These are phyloP conservation scores for Encarsia formosa DNA, from an alignment of 2,888 invertebrate genomes.

Conservation along the genomic window DNA sequence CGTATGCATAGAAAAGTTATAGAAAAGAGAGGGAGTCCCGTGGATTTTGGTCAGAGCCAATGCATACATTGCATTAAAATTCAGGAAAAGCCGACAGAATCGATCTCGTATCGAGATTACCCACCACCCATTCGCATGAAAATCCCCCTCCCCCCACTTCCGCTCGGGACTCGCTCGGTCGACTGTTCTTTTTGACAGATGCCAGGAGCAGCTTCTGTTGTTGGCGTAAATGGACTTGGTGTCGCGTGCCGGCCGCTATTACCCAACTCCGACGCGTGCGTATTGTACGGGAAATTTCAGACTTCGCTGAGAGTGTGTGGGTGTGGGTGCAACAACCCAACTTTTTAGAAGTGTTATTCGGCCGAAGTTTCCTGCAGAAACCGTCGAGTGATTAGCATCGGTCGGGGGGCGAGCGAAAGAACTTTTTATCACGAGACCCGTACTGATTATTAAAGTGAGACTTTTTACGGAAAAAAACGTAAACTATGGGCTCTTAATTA, in stretches of 20 bases:
- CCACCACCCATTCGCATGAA: neutral
- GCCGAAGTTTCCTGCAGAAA: no score
- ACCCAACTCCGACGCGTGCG: constrained; percentile 12
- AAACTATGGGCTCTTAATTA: no score
- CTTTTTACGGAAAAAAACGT: no score
- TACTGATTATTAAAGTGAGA: no score
- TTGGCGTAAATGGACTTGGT: constrained; percentile 30
- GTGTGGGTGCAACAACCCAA: no score
- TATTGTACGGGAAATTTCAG: no score
- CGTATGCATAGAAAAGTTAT: constrained; percentile 35
- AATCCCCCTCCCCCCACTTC: constrained; percentile 17
- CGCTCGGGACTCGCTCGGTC: constrained; percentile 5
- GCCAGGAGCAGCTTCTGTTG: constrained; percentile 21
- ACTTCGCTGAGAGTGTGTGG: no score
- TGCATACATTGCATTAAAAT: constrained; percentile 37
- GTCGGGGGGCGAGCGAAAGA: no score
- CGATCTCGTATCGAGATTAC: constrained; percentile 31
- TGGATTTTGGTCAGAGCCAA: constrained; percentile 26
- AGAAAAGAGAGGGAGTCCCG: constrained; percentile 13
- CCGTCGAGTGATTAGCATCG: no score
- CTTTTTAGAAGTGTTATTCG: no score
- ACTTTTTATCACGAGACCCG: no score
- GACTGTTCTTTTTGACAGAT: constrained; percentile 27
- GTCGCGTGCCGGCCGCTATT: constrained; percentile 27
- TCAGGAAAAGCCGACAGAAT: constrained; percentile 32